Base-by-base conservation (phyloP, 2,888 invertebrate genomes). In the Teleogryllus oceanicus region DNA sequence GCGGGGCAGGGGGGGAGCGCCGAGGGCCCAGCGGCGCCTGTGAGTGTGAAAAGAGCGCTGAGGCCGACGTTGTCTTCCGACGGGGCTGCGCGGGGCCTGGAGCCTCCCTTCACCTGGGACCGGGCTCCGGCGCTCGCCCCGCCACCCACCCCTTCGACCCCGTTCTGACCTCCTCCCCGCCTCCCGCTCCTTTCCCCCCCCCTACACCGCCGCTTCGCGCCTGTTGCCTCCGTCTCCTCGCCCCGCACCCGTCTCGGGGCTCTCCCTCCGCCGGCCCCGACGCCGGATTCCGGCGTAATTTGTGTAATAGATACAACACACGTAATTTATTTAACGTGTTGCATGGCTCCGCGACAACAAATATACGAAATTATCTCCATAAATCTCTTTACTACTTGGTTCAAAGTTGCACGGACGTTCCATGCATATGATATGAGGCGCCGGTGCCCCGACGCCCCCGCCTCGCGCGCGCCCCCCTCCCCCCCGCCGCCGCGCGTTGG, bases 211-310 rank as follows among this genome's bases (percentile, higher is more conserved):
- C 37, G 37, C 37, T 37, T 37, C 37, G 8, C 37, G 37, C 37
- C 37, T 4, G n/a, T 12, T 62, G 8, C 62, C 3, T 3, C 62
- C 13, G 4, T 10, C 8, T 62, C 62, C 62, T 10, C 62, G 4
- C n/a, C 13, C 62, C 4, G 4, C 62, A 10, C 62, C n/a, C 13
- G 13, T 62, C 62, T 62, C 62, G 11, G n/a, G 16, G 62, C 13
- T 62, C 62, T n/a, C 62, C 62, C 62, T 13, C 62, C n/a, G 62
- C n/a, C 62, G 16, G 13, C 13, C 62, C 62, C 62, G 8, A 3
- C 62, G 62, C 62, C 62, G 62, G 62, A 62, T 62, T 62, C 62
- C 62, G 62, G 62, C 62, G 62, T 62, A 62, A 62, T 62, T 62
- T 62, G 62, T 62, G 62, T 62, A 62, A 62, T 62, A 62, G 62